Base-by-base conservation (phyloP, 2,888 invertebrate species). In the Tigriopus californicus region DNA sequence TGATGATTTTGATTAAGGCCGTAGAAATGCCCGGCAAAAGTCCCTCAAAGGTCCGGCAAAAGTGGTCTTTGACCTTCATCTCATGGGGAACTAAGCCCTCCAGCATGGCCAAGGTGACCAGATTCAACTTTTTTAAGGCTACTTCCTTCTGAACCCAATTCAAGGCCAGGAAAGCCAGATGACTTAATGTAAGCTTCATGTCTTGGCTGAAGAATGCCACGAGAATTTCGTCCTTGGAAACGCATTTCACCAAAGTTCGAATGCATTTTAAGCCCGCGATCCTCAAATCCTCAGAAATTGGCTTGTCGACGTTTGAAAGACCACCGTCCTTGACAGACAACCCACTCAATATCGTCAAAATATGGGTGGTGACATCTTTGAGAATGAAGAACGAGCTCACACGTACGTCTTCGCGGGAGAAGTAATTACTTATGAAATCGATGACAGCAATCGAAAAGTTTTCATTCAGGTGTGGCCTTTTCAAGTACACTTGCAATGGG, bases 401-500 rank as follows among this genome's bases (percentile, higher is more conserved):
- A 15, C 42, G 20, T 15, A 12, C 44, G 46, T n/a, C 3, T 44
- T 25, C 18, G 6, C 22, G 20, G n/a, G 18, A 46, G 25, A 56
- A 22, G 12, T 13, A 15, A 8, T 33, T 33, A 1, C 20, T n/a
- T 13, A 56, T 11, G 15, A 44, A 18, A 20, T 56, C 25, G 1
- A 56, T 13, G 6, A 44, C 44, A 10, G 25, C 24, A 8, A 56
- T 25, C 6, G 56, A 44, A 25, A 44, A 56, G 25, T 56, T 56
- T n/a, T 56, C 56, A n/a, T 44, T 20, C 24, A 42, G 12, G 10
- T n/a, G 42, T n/a, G 56, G 56, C 1, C 20, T 44, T 22, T 25
- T 18, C 46, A 56, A 46, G 25, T 56, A 56, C 1, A 56, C 18
- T 46, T 56, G 56, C 2, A 42, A 20, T 18, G 56, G 56, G 22